Evolutionary conservation across 2,797 vertebrate species (phyloP).

Genomic region (Fistularia commersonii): DNA sequence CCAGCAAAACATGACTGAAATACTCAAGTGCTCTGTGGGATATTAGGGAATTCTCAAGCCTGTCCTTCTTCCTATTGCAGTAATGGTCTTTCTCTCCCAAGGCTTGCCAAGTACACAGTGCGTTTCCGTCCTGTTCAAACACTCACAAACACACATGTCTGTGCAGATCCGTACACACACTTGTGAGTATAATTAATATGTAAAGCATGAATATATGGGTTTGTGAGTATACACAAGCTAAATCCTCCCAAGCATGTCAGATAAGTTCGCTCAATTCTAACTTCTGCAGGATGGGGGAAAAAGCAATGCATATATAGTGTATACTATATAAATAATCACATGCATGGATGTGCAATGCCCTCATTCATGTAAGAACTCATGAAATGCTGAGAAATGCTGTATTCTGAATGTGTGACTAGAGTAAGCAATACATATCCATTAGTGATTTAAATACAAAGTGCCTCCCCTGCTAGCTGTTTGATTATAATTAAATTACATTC

Average conservation of each 20-base stretch:
- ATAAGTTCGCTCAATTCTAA: conserved; percentile 32
- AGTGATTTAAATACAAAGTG: conserved; percentile 71
- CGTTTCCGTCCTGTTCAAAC: conserved; percentile 2
- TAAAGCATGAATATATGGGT: conserved; percentile 18
- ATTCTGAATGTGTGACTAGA: conserved; percentile 55
- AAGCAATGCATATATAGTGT: conserved; percentile 33
- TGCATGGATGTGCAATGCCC: conserved; percentile 16
- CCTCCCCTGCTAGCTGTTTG: conserved; percentile 80
- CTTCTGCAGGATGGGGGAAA: conserved; percentile 19
- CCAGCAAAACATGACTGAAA: conserved; percentile 36
- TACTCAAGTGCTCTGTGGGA: conserved; percentile 49
- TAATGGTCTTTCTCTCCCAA: conserved; percentile 48
- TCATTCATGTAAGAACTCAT: conserved; percentile 11
- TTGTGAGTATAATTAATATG: conserved; percentile 33
- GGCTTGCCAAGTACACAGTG: conserved; percentile 25
- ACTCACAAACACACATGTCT: not conserved
- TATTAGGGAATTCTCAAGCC: conserved; percentile 30
- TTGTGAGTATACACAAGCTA: conserved; percentile 22
- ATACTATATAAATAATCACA: conserved; percentile 37
- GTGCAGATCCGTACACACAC: conserved; percentile 6
- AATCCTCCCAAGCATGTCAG: conserved; percentile 27
- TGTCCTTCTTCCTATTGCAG: conserved; percentile 36
- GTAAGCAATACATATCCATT: conserved; percentile 77
- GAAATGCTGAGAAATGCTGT: conserved; percentile 26
- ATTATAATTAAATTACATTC: conserved; percentile 86